These are phyloP conservation scores for Scomber colias DNA, from an alignment of 2,113 vertebrate species.

Conservation along the genomic window DNA sequence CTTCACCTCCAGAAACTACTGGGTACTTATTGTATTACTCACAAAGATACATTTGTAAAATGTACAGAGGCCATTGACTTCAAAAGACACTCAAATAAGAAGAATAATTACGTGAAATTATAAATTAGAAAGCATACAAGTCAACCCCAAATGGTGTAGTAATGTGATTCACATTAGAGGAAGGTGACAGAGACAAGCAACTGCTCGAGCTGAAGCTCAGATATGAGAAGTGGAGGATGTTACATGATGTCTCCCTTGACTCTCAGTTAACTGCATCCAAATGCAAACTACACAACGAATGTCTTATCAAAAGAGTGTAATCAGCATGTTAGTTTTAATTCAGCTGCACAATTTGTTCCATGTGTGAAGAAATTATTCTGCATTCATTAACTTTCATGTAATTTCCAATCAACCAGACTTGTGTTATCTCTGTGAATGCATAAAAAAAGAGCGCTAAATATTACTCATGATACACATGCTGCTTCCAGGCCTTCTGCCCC, in stretches of 20 bases:
- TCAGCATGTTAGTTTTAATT: slow-evolving; percentile 16
- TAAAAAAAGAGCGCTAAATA: neutral
- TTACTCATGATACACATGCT: neutral
- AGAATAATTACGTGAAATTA: neutral
- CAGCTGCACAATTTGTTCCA: neutral
- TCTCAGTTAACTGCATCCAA: neutral
- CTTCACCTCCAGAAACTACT: neutral
- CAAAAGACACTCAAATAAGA: too few relatives aligned
- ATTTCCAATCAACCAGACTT: neutral
- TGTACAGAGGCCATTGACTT: too few relatives aligned
- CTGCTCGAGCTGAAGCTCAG: too few relatives aligned
- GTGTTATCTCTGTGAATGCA: neutral
- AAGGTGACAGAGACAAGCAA: neutral
- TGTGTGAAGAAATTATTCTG: neutral
- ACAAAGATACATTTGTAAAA: neutral
- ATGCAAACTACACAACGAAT: neutral
- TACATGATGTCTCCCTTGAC: slow-evolving; percentile 1
- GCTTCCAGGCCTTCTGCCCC: slow-evolving; percentile 5
- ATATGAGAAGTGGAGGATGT: neutral
- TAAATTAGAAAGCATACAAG: too few relatives aligned
- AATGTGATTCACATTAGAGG: too few relatives aligned
- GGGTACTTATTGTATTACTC: neutral
- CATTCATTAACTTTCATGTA: neutral
- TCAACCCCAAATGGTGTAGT: too few relatives aligned
- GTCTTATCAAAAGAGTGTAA: neutral